Base-by-base conservation (phyloP, 30 jellyfish, hydroid and myxozoan species). In the Sanderia malayensis region DNA sequence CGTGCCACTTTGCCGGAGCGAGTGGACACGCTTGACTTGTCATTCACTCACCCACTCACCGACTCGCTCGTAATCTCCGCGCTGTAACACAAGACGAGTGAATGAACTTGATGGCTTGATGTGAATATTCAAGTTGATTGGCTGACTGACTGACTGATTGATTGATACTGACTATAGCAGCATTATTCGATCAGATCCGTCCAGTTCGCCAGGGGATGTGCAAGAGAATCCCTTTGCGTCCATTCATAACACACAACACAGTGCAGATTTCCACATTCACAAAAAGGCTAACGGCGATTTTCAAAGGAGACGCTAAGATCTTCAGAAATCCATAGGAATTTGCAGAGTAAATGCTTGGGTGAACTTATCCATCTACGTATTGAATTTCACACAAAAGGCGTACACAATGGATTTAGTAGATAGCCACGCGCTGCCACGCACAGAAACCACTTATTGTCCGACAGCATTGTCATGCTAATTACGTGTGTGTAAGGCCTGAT, bases 361-460 rank as follows among this genome's bases (percentile, higher is more conserved):
- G 88, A 76, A 19, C 75, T 44, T 49, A 49, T 37, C 71, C 24
- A 74, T 74, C 77, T 37, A 70, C 60, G 77, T 74, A 76, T 76
- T 19, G 88, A 76, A 76, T 76, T 76, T 61, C 88, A 76, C 79
- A 76, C 79, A 76, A 74, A 76, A 58, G 73, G n/a, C 10, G 58
- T 18, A 41, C 18, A 63, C 88, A 76, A 76, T 19, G 33, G 55
- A 61, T 62, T 19, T 37, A 32, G 45, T 8, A 62, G 73, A 30
- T 67, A 41, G 80, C 88, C 64, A 76, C 88, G 80, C 88, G 88
- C 86, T 27, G 86, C 72, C 88, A 76, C 88, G 80, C 79, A 61
- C 88, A 34, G 59, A 74, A 73, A 74, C 88, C 79, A 62, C 88
- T 44, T 76, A 45, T 76, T 59, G 46, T 74, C 30, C 55, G 15